Conservation (phyloP, 2,888 invertebrate genomes). For the Dendrolimus houi region DNA sequence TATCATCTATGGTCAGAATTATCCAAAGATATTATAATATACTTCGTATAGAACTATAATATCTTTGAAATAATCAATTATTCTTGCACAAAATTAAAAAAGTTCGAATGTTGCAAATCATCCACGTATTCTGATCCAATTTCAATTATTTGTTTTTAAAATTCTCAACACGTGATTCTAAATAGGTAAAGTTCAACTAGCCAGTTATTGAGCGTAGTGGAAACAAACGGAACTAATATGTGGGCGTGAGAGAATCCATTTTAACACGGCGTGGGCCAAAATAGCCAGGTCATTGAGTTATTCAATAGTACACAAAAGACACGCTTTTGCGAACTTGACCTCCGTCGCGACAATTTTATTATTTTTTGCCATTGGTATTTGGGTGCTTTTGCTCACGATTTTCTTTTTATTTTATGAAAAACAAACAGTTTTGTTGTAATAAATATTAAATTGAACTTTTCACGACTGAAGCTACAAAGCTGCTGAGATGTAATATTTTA, state of each 20-base stretch:
- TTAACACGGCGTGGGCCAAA: not conserved
- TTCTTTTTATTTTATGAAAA: not conserved
- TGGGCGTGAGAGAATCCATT: slow-evolving; percentile 1
- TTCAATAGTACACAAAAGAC: not conserved
- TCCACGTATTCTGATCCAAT: too few relatives aligned
- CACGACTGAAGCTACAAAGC: not conserved
- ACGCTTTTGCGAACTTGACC: not conserved
- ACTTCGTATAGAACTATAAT: too few relatives aligned
- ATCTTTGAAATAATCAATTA: too few relatives aligned
- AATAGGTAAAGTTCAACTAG: not conserved
- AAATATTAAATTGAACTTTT: not conserved
- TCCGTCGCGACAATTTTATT: not conserved
- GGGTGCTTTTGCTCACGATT: not conserved
- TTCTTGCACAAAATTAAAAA: too few relatives aligned
- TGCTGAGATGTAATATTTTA: not conserved
- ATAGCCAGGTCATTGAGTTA: not conserved
- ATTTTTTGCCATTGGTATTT: not conserved
- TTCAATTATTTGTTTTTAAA: not conserved
- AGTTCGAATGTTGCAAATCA: too few relatives aligned
- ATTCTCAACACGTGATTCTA: not conserved
- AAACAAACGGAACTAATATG: not conserved
- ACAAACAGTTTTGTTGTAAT: not conserved
- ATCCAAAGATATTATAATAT: too few relatives aligned
- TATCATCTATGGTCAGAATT: too few relatives aligned
- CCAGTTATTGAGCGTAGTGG: not conserved